Conservation (phyloP, 2,888 invertebrate genomes). For the Andrena marginata region DNA sequence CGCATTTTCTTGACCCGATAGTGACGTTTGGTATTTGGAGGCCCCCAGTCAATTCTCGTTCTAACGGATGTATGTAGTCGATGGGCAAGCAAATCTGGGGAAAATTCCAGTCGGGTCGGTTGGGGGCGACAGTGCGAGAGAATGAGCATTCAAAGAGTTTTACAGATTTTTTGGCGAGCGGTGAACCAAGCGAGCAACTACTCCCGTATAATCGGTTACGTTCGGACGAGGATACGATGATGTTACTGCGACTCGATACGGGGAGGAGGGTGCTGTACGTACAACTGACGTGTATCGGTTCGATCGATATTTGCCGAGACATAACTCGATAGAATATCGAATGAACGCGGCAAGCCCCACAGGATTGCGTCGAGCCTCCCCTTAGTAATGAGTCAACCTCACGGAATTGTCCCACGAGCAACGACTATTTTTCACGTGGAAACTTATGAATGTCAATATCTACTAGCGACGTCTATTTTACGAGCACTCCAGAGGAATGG, state of each 20-base stretch:
- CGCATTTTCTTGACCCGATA: not conserved
- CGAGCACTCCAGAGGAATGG: not conserved
- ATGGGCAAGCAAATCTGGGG: slow-evolving; percentile 36
- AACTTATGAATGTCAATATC: slow-evolving; percentile 21
- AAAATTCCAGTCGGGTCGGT: slow-evolving; percentile 43
- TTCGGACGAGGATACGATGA: slow-evolving; percentile 51
- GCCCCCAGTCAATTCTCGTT: slow-evolving; percentile 30
- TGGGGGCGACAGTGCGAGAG: slow-evolving; percentile 64
- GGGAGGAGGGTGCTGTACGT: slow-evolving; percentile 39
- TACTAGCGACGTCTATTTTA: not conserved
- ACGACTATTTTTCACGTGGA: slow-evolving; percentile 27
- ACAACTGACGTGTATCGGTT: slow-evolving; percentile 52
- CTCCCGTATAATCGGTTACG: slow-evolving; percentile 23
- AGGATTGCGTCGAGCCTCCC: slow-evolving; percentile 41
- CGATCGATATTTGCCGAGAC: slow-evolving; percentile 77
- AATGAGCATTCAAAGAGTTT: slow-evolving; percentile 64
- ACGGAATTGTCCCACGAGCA: slow-evolving; percentile 46
- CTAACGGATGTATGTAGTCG: slow-evolving; percentile 15
- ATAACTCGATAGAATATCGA: slow-evolving; percentile 77
- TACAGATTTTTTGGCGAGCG: slow-evolving; percentile 57
- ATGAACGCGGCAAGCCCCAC: slow-evolving; percentile 64
- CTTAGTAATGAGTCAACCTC: slow-evolving; percentile 61
- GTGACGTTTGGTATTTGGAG: slow-evolving; percentile 36
- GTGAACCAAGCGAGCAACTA: slow-evolving; percentile 30
- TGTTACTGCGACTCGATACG: slow-evolving; percentile 54